Evolutionary conservation across 2,888 invertebrate species (phyloP).

Genomic region (Nomada ferruginata): DNA sequence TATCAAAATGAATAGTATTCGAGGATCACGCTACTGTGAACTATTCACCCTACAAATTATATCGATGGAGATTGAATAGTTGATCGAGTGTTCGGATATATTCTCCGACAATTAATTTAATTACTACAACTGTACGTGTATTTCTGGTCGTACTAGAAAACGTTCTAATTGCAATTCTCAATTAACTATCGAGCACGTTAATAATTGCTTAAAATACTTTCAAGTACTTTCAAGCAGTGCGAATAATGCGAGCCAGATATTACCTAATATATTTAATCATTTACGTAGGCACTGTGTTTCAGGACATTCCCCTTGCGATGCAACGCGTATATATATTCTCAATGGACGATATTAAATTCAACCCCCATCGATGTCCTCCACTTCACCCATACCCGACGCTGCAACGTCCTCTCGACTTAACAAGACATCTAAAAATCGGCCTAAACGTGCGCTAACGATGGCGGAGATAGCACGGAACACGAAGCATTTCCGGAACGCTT

Average conservation of each 20-base stretch:
- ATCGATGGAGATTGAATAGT: not conserved
- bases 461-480: slow-evolving; percentile 9
- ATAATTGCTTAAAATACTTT: slow-evolving; percentile 30
- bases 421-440: slow-evolving; percentile 34
- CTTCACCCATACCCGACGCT: slow-evolving; percentile 21
- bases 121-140: not conserved
- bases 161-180: not conserved
- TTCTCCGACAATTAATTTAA: not conserved
- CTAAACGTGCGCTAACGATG: slow-evolving; percentile 40
- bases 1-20: not conserved
- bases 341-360: slow-evolving; percentile 9
- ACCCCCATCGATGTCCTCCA: not conserved
- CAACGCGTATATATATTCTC: not conserved
- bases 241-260: slow-evolving; percentile 26
- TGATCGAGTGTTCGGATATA: not conserved
- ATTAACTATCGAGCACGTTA: not conserved
- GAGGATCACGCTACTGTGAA: not conserved
- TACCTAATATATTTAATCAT: slow-evolving; percentile 3
- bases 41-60: not conserved
- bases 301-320: not conserved
- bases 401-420: not conserved
- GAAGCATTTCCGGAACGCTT: slow-evolving; percentile 41
- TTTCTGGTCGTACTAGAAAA: not conserved
- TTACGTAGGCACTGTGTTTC: slow-evolving; percentile 21
- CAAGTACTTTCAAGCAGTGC: slow-evolving; percentile 36